These are phyloP conservation scores for Haliclystus octoradiatus DNA, from an alignment of 30 jellyfish, hydroid and myxozoan genomes.

Conservation along the genomic window DNA sequence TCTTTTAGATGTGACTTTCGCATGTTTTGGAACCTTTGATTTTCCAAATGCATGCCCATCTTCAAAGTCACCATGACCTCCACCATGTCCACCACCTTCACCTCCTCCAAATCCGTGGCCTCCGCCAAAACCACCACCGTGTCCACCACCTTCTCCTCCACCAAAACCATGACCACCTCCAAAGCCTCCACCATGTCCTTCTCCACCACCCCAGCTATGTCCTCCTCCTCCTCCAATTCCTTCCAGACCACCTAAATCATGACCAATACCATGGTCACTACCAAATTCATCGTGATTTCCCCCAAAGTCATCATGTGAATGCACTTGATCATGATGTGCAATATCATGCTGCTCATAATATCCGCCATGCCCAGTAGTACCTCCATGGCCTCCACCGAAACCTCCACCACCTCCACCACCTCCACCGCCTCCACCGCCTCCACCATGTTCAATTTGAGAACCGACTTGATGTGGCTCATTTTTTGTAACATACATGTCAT, in stretches of 20 bases:
- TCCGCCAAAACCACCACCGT: conserved; percentile 54
- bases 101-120: conserved; percentile 31
- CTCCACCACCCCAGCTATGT: conserved; percentile 23
- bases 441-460: conserved; percentile 85
- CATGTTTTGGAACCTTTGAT: conserved; percentile 43
- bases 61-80: conserved; percentile 53
- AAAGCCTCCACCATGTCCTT: conserved; percentile 47
- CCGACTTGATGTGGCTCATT: conserved; percentile 92
- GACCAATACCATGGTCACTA: conserved; percentile 57
- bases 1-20: conserved; percentile 77
- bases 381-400: conserved; percentile 64
- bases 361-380: conserved; percentile 54
- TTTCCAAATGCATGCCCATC: conserved; percentile 63
- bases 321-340: conserved; percentile 31
- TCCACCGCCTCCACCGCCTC: conserved; percentile 60
- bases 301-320: conserved; percentile 27
- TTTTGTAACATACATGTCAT: conserved; percentile 67
- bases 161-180: conserved; percentile 51
- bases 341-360: conserved; percentile 18
- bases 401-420: conserved; percentile 52
- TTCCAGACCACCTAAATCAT: conserved; percentile 27
- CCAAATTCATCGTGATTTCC: conserved; percentile 33
- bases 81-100: conserved; percentile 44
- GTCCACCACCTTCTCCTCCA: conserved; percentile 69
- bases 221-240: conserved; percentile 49